A percentile compares a stretch with the other conserved stretches of the same genome.
These are phyloP conservation scores for Eurypyga helias DNA, from an alignment of 2,113 vertebrate species.

Conservation along the genomic window DNA sequence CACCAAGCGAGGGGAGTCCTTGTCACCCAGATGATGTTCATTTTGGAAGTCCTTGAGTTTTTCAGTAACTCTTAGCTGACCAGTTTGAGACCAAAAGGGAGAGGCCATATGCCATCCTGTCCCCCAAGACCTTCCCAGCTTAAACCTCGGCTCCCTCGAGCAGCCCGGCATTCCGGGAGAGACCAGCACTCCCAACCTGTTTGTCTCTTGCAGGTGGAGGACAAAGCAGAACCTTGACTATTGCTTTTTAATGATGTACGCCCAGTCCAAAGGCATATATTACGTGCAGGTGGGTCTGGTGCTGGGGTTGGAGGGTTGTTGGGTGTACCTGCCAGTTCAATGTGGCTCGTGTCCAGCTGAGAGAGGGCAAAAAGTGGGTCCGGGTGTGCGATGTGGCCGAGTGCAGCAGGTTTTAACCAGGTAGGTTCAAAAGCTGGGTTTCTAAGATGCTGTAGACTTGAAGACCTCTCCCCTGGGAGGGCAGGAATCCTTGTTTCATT, in stretches of 20 bases:
- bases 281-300: constrained; percentile 87
- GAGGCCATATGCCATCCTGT: not conserved
- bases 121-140: not conserved
- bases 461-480: not conserved
- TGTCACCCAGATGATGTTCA: not conserved
- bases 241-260: constrained; percentile 99
- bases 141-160: not conserved
- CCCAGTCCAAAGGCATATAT: constrained; percentile 96
- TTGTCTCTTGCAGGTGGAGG: constrained; percentile 86
- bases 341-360: not conserved
- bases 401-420: not conserved
- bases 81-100: not conserved
- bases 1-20: not conserved
- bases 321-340: not conserved
- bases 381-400: not conserved
- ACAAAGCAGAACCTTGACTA: constrained; percentile 99
- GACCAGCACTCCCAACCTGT: rapidly evolving
- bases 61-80: not conserved
- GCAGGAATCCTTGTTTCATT: not conserved
- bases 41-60: not conserved
- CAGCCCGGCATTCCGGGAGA: not conserved
- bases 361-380: not conserved
- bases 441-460: not conserved
- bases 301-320: not conserved
- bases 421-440: not conserved